phyloP scores from a whole-genome alignment of 2,113 vertebrate species.

The Corvus moneduloides region DNA sequence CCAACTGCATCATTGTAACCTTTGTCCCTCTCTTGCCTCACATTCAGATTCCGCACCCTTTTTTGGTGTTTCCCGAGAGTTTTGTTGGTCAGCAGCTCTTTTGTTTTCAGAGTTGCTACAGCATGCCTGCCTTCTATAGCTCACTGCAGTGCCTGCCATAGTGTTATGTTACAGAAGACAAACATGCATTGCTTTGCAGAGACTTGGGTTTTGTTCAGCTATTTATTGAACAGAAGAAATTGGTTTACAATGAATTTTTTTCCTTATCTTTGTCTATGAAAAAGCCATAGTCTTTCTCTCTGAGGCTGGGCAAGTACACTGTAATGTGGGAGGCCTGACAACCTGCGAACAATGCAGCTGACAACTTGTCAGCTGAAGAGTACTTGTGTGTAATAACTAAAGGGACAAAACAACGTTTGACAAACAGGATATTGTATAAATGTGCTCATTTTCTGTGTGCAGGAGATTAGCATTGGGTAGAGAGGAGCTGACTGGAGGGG shows the following conservation, averaged over 20 bases:
- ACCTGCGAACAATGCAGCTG: not conserved
- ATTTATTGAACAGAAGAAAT: not conserved
- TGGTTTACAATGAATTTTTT: not conserved
- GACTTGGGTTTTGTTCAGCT: not conserved
- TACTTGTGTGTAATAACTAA: not conserved
- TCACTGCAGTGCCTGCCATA: not conserved
- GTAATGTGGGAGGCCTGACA: slow-evolving; percentile 1
- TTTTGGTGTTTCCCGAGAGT: not conserved
- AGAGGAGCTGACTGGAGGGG: not conserved
- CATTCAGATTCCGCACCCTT: not conserved
- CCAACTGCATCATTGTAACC: not conserved
- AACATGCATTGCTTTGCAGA: not conserved
- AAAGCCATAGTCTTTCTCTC: not conserved
- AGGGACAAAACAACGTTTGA: not conserved
- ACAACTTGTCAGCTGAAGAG: not conserved
- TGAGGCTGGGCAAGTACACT: not conserved
- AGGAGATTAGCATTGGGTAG: not conserved
- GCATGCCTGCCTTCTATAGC: not conserved
- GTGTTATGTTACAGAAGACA: not conserved
- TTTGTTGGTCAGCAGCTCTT: slow-evolving; percentile 26
- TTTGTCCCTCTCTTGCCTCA: not conserved
- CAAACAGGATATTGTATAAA: slow-evolving; percentile 11
- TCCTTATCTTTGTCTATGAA: not conserved
- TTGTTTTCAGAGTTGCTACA: not conserved
- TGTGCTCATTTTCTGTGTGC: not conserved